Percentiles rank a stretch among this genome's conserved stretches.
These are phyloP conservation scores for Sus cebifrons DNA, from an alignment of 2,797 vertebrate genomes.

Conservation along the genomic window DNA sequence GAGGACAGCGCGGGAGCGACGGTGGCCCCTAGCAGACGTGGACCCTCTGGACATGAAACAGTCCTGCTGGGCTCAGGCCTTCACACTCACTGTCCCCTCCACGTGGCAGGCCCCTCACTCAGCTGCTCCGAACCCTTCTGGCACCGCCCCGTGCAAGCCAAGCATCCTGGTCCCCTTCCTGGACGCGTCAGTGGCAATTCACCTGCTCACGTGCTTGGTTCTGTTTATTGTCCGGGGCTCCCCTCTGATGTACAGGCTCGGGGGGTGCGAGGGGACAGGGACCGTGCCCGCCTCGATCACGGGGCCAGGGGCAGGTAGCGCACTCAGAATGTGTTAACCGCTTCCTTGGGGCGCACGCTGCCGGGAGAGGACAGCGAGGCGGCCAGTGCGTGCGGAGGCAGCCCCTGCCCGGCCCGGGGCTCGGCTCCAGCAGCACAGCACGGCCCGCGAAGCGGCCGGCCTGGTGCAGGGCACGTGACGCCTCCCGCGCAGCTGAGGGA, in stretches of 20 bases:
- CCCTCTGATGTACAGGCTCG: neutral
- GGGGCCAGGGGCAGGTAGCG: too few relatives aligned
- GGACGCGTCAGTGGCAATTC: rapidly evolving
- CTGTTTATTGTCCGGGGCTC: rapidly evolving
- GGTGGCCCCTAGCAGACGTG: neutral
- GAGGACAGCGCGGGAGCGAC: too few relatives aligned
- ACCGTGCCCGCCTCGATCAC: neutral
- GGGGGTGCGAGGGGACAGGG: neutral
- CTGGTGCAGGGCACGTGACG: neutral
- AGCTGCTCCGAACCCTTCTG: rapidly evolving
- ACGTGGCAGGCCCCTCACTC: rapidly evolving
- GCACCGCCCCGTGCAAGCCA: rapidly evolving
- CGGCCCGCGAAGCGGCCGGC: rapidly evolving
- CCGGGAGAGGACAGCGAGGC: neutral
- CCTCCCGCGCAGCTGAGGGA: conserved; percentile 74
- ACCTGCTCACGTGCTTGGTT: too few relatives aligned
- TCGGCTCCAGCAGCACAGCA: rapidly evolving
- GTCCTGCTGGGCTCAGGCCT: neutral
- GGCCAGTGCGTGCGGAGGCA: too few relatives aligned
- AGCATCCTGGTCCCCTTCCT: rapidly evolving
- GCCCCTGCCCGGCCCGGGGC: neutral
- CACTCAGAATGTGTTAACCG: rapidly evolving
- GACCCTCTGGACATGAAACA: neutral
- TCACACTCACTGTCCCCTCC: rapidly evolving
- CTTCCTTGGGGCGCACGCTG: neutral